Conservation (phyloP, 2,888 invertebrate species). For the Calliopum simillimum region DNA sequence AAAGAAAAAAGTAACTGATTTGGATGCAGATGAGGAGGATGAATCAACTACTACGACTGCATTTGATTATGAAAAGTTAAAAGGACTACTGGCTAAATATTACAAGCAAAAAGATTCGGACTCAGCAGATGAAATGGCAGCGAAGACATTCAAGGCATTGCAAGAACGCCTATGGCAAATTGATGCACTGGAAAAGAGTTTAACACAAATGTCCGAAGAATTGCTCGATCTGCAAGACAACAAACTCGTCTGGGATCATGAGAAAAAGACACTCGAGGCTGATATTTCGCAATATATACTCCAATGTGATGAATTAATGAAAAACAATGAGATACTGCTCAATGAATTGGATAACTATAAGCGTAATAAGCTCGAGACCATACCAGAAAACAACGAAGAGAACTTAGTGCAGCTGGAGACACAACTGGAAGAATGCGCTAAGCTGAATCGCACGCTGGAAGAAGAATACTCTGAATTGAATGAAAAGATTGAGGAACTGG, state of each 20-base stretch:
- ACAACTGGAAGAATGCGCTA: constrained; percentile 74
- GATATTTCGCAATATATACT: constrained; percentile 70
- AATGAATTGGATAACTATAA: constrained; percentile 75
- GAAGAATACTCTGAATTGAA: constrained; percentile 72
- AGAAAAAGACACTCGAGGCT: constrained; percentile 68
- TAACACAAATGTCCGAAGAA: constrained; percentile 72
- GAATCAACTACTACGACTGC: constrained; percentile 22
- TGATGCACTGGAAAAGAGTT: constrained; percentile 71
- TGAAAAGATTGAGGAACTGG: constrained; percentile 69
- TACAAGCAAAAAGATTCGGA: constrained; percentile 47
- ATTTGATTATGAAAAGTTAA: constrained; percentile 53
- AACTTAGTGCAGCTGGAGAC: constrained; percentile 74
- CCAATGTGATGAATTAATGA: constrained; percentile 76
- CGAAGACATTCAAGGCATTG: constrained; percentile 70
- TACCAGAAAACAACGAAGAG: constrained; percentile 79
- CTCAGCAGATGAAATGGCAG: constrained; percentile 44
- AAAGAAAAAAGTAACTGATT: constrained; percentile 62
- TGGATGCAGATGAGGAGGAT: constrained; percentile 56
- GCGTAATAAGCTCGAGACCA: constrained; percentile 74
- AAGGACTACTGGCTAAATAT: constrained; percentile 52
- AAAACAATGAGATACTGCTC: constrained; percentile 78
- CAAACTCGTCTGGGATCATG: constrained; percentile 71
- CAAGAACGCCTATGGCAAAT: constrained; percentile 72
- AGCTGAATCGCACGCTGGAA: constrained; percentile 72
- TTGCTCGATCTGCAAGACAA: constrained; percentile 63